These are phyloP conservation scores for Drosophila percnosoma DNA, from an alignment of 2,888 invertebrate genomes.

Conservation along the genomic window DNA sequence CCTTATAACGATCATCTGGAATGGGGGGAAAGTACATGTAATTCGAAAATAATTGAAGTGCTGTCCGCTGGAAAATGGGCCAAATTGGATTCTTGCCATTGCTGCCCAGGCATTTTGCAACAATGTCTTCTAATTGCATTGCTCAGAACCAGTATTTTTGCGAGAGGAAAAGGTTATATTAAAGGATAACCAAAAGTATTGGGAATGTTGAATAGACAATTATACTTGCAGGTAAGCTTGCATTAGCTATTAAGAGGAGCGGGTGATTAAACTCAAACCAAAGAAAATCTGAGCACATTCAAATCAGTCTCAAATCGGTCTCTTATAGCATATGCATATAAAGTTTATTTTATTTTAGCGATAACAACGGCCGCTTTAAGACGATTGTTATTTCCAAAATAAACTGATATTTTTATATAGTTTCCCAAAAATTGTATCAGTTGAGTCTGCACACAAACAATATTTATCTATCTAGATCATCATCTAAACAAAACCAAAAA, in stretches of 20 bases:
- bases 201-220: no score
- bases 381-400: background rate
- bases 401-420: background rate
- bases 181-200: background rate
- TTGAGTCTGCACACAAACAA: background rate
- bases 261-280: background rate
- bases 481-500: background rate
- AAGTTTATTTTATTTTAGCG: background rate
- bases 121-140: conserved; percentile 8
- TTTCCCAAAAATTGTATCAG: background rate
- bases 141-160: background rate
- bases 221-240: background rate
- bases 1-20: conserved; percentile 32
- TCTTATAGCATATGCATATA: background rate
- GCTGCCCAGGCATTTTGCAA: background rate
- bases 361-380: background rate
- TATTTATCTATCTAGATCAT: background rate
- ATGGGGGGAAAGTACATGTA: conserved; percentile 44
- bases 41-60: conserved; percentile 59
- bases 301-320: no score
- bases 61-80: conserved; percentile 28
- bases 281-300: no score
- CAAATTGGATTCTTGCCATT: conserved; percentile 12
- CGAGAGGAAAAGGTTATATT: background rate
- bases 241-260: background rate